Evolutionary conservation across 2,797 vertebrate genomes (phyloP), one percentile per base, ranked within the genome.

Genomic region (Spondyliosoma cantharus): DNA sequence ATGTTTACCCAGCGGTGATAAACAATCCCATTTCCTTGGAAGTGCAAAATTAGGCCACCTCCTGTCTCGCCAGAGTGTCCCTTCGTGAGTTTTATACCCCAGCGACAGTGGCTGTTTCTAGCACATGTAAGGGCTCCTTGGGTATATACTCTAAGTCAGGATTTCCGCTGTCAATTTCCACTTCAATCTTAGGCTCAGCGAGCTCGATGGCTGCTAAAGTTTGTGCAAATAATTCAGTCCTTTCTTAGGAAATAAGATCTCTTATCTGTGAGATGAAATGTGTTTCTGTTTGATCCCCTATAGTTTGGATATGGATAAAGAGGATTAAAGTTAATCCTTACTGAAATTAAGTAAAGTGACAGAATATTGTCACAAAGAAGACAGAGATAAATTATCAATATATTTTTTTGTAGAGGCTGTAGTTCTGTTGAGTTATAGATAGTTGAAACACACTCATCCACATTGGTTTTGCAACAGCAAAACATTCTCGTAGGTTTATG

Each of bases 1-100:
- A 16, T 91, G 91, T 94, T 94, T 93, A 87, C 70, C 81, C 86
- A 84, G 77, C 7, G 48, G 89, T 70, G 93, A 94, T 92, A 93
- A 94, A 92, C 93, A 91, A 91, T 91, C 83, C 86, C 32, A 67
- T 89, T 94, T 94, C 91, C 91, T 87, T 43, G 53, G 77, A 89
- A 86, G 86, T 80, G 74, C 86, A 87, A 85, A 93, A 87, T 89
- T 88, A 90, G 87, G 80, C 79, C 76, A 68, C 78, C 91, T 94
- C 91, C 91, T 87, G 88, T 86, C 88, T 90, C 83, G 82, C 89
- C 86, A 52, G 20, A 57, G 79, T 2, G 63, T 90, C 81, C 79
- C 45, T 81, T 78, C 32, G 27, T 67, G 63, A 42, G 25, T 75
- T 82, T 87, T 75, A 77, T 54, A 76, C 19, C 53, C 43, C n/a